These are phyloP conservation scores for Noctilio leporinus DNA, from an alignment of 2,113 vertebrate species.

Conservation along the genomic window DNA sequence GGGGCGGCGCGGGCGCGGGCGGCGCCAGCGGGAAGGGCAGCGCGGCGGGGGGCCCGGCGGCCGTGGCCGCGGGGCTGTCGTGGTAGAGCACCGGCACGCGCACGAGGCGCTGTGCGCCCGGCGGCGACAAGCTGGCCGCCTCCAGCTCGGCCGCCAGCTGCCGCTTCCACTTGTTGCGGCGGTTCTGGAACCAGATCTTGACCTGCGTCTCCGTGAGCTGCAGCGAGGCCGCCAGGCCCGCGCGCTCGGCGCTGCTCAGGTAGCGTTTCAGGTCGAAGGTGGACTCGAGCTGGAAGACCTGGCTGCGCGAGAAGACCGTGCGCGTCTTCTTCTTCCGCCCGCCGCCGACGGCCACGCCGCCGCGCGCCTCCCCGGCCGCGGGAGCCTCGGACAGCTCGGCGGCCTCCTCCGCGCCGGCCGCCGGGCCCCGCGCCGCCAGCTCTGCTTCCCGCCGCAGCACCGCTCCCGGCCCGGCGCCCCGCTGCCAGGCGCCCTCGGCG, in stretches of 20 bases:
- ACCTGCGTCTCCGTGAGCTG: slow-evolving; percentile 92
- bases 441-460: slow-evolving; percentile 32
- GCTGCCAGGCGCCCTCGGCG: slow-evolving; percentile 74
- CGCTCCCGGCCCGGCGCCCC: slow-evolving; percentile 50
- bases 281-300: slow-evolving; percentile 91
- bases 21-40: slow-evolving; percentile 84
- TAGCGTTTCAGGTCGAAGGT: slow-evolving; percentile 91
- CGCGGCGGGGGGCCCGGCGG: slow-evolving; percentile 57
- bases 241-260: slow-evolving; percentile 89
- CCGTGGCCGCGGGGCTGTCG: slow-evolving; percentile 80
- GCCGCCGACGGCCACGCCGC: background rate
- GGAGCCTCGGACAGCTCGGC: slow-evolving; percentile 62
- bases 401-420: slow-evolving; percentile 43
- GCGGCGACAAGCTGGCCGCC: slow-evolving; percentile 84
- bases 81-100: slow-evolving; percentile 93
- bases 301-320: slow-evolving; percentile 91
- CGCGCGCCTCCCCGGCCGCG: slow-evolving; percentile 46
- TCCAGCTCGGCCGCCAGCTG: slow-evolving; percentile 91
- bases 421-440: slow-evolving; percentile 5
- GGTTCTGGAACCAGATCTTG: slow-evolving; percentile 94
- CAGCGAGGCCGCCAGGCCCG: slow-evolving; percentile 85
- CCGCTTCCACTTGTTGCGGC: slow-evolving; percentile 92
- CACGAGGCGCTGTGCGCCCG: slow-evolving; percentile 86
- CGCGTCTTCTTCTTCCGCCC: slow-evolving; percentile 89
- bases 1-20: slow-evolving; percentile 80